These are phyloP conservation scores for Rhabdomys dilectus DNA, from an alignment of 2,113 vertebrate genomes.

Conservation along the genomic window DNA sequence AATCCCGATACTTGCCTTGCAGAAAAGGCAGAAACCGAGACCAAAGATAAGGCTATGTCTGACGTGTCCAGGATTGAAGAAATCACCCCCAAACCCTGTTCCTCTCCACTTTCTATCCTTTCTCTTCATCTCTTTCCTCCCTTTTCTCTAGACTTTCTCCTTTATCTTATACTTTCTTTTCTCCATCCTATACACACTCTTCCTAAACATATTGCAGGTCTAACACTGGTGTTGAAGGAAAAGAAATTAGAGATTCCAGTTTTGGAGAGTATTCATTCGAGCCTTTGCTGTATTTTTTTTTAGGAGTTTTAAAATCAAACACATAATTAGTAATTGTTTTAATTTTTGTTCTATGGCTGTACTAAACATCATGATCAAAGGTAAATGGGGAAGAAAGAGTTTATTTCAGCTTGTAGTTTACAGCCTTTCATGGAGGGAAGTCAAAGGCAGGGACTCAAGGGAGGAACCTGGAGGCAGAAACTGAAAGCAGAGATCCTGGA, in stretches of 20 bases:
- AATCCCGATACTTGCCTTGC: not conserved
- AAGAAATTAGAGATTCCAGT: not conserved
- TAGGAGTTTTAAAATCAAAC: not conserved
- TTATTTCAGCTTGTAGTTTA: not conserved
- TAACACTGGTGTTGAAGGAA: not conserved
- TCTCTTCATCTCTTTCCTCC: not conserved
- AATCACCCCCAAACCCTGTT: accelerated
- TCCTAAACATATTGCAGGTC: not conserved
- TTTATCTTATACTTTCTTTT: not conserved
- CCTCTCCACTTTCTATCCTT: too few species aligned
- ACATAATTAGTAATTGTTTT: not conserved
- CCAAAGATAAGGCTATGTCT: not conserved
- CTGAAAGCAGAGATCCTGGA: not conserved
- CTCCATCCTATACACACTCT: not conserved
- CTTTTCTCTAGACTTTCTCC: not conserved
- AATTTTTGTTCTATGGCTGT: not conserved
- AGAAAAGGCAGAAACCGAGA: not conserved
- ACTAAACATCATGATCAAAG: not conserved
- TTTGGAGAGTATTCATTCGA: not conserved
- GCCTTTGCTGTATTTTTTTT: not conserved
- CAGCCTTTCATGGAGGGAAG: not conserved
- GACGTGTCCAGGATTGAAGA: not conserved
- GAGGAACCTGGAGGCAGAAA: not conserved
- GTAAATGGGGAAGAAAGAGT: not conserved
- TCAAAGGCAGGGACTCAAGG: not conserved